Evolutionary conservation across 2,113 vertebrate species (phyloP).

Genomic region (Phainopepla nitens): DNA sequence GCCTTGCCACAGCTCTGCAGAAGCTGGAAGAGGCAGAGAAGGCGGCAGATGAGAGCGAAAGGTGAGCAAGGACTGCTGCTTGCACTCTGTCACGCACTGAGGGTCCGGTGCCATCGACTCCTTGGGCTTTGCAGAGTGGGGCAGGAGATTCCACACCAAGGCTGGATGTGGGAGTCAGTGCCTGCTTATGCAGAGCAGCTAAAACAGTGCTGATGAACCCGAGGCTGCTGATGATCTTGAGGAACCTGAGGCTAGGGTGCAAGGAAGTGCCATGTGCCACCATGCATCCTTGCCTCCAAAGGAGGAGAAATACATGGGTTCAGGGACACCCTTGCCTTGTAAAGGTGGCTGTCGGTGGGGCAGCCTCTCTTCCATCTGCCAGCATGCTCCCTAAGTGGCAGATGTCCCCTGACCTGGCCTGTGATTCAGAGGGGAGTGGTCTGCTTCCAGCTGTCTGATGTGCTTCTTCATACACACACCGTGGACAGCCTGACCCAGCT

Average conservation of each 20-base stretch:
- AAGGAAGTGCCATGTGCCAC: neutral
- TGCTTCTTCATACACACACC: fast-evolving
- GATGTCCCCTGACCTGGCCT: neutral
- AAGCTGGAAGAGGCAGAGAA: constrained; percentile 93
- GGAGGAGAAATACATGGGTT: neutral
- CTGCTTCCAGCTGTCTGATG: neutral
- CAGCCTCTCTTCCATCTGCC: neutral
- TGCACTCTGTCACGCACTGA: fast-evolving
- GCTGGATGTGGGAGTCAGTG: neutral
- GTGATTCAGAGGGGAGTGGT: neutral
- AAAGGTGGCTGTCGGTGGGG: neutral
- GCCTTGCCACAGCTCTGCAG: constrained; percentile 81
- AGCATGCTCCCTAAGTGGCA: neutral
- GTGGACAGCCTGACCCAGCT: neutral
- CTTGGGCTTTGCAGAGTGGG: neutral
- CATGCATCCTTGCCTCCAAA: fast-evolving
- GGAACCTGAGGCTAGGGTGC: neutral
- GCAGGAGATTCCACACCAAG: neutral
- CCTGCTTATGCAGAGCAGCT: neutral
- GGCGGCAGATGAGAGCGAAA: constrained; percentile 88
- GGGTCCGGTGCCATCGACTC: neutral
- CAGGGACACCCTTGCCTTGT: neutral
- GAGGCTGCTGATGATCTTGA: neutral
- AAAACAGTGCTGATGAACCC: neutral
- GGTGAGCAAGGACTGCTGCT: constrained; percentile 62